Percentiles rank a stretch among this genome's conserved stretches.
These are phyloP conservation scores for Holothuria leucospilota DNA, from an alignment of 53 echinoderm and acorn worm species.

Conservation along the genomic window DNA sequence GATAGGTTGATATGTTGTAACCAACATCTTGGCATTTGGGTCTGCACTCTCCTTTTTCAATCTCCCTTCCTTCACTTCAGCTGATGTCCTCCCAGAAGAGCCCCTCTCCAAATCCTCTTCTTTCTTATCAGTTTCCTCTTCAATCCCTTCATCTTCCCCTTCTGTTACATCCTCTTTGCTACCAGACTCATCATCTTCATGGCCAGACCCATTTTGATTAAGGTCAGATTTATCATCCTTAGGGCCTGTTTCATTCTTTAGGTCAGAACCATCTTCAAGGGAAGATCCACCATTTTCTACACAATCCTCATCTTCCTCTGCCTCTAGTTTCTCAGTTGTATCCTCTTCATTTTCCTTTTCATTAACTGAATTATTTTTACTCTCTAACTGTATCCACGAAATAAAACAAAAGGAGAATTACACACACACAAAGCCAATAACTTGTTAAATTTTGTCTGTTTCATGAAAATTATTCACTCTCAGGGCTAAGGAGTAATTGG, in stretches of 20 bases:
- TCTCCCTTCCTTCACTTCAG: not conserved
- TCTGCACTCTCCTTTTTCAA: slow-evolving; percentile 66
- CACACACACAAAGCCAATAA: too few relatives aligned
- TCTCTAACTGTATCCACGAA: too few relatives aligned
- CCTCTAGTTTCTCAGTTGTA: not conserved
- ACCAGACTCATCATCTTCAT: not conserved
- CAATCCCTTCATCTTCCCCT: not conserved
- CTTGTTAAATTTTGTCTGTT: too few relatives aligned
- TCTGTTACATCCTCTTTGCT: not conserved
- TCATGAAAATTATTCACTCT: too few relatives aligned
- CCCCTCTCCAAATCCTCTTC: slow-evolving; percentile 29
- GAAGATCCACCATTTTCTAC: not conserved
- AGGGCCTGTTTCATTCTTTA: not conserved
- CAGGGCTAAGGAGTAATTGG: too few relatives aligned
- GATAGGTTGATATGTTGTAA: slow-evolving; percentile 77
- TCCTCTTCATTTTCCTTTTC: not conserved
- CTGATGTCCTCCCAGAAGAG: not conserved
- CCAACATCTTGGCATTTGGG: slow-evolving; percentile 73
- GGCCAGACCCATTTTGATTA: slow-evolving; percentile 38
- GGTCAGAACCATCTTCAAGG: not conserved
- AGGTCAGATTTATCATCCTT: slow-evolving; percentile 18
- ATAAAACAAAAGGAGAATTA: too few relatives aligned
- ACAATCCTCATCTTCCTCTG: not conserved
- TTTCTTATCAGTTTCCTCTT: slow-evolving; percentile 29
- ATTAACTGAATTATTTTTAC: not conserved